phyloP scores from a whole-genome alignment of 2,113 vertebrate genomes.

The Aleadryas rufinucha region DNA sequence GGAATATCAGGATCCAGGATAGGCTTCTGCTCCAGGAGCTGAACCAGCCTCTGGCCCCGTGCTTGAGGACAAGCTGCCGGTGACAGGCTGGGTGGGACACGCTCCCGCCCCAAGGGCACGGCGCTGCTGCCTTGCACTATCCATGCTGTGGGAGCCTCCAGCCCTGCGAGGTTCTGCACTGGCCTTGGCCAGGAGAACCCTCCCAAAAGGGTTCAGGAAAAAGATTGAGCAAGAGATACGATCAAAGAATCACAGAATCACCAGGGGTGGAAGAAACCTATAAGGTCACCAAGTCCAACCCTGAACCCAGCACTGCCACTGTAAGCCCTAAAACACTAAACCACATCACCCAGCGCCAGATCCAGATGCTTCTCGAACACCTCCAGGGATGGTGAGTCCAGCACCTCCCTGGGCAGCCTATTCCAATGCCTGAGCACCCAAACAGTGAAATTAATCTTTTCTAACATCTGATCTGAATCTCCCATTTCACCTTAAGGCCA shows the following conservation, averaged over 20 bases:
- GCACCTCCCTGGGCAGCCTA: neutral
- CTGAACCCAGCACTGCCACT: neutral
- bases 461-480: neutral
- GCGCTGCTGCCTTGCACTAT: neutral
- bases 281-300: neutral
- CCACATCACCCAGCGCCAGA: accelerated
- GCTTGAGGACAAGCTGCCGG: neutral
- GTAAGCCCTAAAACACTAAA: neutral
- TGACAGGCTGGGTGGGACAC: neutral
- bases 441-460: neutral
- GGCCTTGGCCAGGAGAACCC: neutral
- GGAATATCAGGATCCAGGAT: neutral
- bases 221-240: neutral
- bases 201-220: neutral
- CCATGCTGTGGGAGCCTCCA: accelerated
- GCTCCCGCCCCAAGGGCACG: accelerated
- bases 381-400: neutral
- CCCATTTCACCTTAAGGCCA: neutral
- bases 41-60: neutral
- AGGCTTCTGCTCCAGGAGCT: neutral
- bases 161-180: neutral
- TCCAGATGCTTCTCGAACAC: neutral
- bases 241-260: too few relatives aligned
- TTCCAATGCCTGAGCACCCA: neutral
- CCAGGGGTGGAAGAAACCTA: neutral